A percentile compares a stretch with the other conserved stretches of the same genome.
These are phyloP conservation scores for Cataglyphis cursor DNA, from an alignment of 2,888 invertebrate species.

Conservation along the genomic window DNA sequence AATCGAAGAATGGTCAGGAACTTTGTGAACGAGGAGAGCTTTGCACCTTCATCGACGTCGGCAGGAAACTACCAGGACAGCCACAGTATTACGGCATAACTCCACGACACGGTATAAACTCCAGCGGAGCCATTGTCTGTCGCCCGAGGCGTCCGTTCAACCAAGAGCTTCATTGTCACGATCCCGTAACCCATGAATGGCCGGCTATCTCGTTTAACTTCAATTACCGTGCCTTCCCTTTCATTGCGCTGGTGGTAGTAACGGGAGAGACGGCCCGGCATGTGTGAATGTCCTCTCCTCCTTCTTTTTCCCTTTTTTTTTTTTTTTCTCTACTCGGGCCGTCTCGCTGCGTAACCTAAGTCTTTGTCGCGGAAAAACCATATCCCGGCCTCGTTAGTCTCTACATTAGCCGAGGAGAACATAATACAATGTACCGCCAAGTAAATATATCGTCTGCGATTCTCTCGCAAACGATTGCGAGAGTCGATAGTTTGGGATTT, in stretches of 20 bases:
- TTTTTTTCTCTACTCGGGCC: conserved; percentile 53
- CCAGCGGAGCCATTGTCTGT: conserved; percentile 80
- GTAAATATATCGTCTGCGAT: conserved; percentile 51
- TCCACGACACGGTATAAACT: conserved; percentile 73
- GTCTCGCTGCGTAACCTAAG: conserved; percentile 49
- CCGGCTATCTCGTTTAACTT: conserved; percentile 83
- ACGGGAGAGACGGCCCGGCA: conserved; percentile 49
- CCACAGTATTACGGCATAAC: conserved; percentile 69
- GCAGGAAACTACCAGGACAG: conserved; percentile 66
- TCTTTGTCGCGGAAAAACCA: conserved; percentile 79
- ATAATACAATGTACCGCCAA: conserved; percentile 41
- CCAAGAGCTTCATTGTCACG: conserved; percentile 80
- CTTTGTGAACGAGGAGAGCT: neutral
- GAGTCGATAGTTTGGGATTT: conserved; percentile 12
- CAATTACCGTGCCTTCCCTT: conserved; percentile 81
- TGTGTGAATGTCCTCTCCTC: conserved; percentile 56
- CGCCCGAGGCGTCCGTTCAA: conserved; percentile 76
- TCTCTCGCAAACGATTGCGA: conserved; percentile 29
- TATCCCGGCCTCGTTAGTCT: conserved; percentile 79
- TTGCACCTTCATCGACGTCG: conserved; percentile 45
- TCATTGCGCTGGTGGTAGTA: conserved; percentile 73
- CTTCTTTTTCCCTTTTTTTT: conserved; percentile 60
- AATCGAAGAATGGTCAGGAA: conserved; percentile 51
- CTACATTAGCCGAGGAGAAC: conserved; percentile 67
- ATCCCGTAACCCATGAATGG: conserved; percentile 79